Conservation (phyloP, 2,113 vertebrate species). For the Dascyllus trimaculatus region DNA sequence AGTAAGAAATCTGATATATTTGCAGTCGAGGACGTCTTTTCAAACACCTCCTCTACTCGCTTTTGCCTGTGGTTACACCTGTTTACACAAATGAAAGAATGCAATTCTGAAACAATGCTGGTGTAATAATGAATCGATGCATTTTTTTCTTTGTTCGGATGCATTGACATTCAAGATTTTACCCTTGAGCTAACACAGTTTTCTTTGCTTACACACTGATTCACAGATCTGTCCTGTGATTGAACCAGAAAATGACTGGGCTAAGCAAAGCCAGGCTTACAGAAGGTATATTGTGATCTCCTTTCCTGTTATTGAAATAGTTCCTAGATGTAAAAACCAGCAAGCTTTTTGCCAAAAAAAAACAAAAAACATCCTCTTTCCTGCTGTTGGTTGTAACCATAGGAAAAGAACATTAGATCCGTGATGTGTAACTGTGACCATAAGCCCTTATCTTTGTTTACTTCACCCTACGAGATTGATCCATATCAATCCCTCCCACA, state of each 20-base stretch:
- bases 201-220: slow-evolving; percentile 4
- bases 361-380: not conserved
- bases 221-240: not conserved
- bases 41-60: not conserved
- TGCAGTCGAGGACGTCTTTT: not conserved
- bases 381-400: slow-evolving; percentile 35
- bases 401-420: slow-evolving; percentile 39
- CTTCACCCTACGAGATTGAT: slow-evolving; percentile 57
- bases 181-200: not conserved
- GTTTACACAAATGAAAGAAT: not conserved
- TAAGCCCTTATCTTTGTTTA: slow-evolving; percentile 68
- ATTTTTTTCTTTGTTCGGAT: slow-evolving; percentile 15
- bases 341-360: not conserved
- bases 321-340: slow-evolving; percentile 16
- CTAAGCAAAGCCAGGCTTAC: not conserved
- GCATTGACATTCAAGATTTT: not conserved
- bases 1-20: not conserved
- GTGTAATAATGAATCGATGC: not conserved
- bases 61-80: not conserved
- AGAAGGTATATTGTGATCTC: not conserved
- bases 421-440: slow-evolving; percentile 48
- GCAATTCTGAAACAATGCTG: not conserved
- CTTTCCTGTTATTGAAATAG: slow-evolving; percentile 1
- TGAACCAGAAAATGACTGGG: slow-evolving; percentile 1
- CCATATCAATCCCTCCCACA: slow-evolving; percentile 61